These are phyloP conservation scores for Lordiphosa mommai DNA, from an alignment of 1,140 invertebrate genomes.

Conservation along the genomic window DNA sequence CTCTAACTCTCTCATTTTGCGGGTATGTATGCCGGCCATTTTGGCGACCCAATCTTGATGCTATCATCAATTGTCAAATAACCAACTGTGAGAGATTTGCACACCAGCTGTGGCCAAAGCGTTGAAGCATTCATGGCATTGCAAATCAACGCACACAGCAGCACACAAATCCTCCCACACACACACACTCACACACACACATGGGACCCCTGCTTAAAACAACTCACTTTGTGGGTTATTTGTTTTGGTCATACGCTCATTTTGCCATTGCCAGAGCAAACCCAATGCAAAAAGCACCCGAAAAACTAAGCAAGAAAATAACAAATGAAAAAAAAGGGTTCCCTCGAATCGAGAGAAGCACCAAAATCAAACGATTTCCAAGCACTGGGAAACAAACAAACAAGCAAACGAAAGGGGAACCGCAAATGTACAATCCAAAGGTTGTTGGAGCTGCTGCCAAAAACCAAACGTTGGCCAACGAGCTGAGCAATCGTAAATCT, in stretches of 20 bases:
- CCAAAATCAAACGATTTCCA: slow-evolving; percentile 54
- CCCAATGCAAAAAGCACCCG: slow-evolving; percentile 43
- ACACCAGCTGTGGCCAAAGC: slow-evolving; percentile 71
- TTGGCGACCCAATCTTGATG: slow-evolving; percentile 71
- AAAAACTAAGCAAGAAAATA: slow-evolving; percentile 18
- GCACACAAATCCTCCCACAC: slow-evolving; percentile 21
- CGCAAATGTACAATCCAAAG: slow-evolving; percentile 40
- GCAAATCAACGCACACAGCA: slow-evolving; percentile 53
- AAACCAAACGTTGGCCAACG: slow-evolving; percentile 50
- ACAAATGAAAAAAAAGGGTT: slow-evolving; percentile 47
- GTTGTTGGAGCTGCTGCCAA: slow-evolving; percentile 32
- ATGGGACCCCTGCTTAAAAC: slow-evolving; percentile 28
- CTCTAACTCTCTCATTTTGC: slow-evolving; percentile 29
- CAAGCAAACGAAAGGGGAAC: slow-evolving; percentile 45
- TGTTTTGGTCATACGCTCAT: slow-evolving; percentile 77
- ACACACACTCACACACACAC: slow-evolving; percentile 24
- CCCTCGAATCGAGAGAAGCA: slow-evolving; percentile 30
- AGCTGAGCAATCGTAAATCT: slow-evolving; percentile 77
- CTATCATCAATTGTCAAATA: slow-evolving; percentile 78
- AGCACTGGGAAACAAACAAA: slow-evolving; percentile 45
- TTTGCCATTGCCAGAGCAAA: slow-evolving; percentile 50
- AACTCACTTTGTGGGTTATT: slow-evolving; percentile 77
- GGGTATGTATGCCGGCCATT: slow-evolving; percentile 34
- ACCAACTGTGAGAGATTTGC: slow-evolving; percentile 75
- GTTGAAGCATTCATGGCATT: slow-evolving; percentile 73